Percentiles rank a stretch among this genome's conserved stretches.
Conservation (phyloP, 2,113 vertebrate genomes). For the Hippocampus guttulatus region DNA sequence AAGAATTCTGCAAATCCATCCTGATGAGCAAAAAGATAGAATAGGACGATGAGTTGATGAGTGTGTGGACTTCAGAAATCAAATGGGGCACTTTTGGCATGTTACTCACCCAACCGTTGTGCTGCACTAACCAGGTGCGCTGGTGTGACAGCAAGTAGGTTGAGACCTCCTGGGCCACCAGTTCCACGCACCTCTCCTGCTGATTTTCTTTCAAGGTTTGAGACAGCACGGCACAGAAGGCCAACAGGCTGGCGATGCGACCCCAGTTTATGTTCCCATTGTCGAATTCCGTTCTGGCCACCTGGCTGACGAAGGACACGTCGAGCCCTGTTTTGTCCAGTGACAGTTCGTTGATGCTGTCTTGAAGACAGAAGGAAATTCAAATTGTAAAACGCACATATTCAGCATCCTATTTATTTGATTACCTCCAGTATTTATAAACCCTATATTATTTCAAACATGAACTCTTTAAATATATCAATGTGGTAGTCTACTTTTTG, state of each 20-base stretch:
- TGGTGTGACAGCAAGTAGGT: slow-evolving; percentile 77
- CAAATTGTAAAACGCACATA: not conserved
- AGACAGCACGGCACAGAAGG: slow-evolving; percentile 83
- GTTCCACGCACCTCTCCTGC: slow-evolving; percentile 68
- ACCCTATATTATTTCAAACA: too few species aligned
- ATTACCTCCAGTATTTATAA: not conserved
- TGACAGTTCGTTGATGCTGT: slow-evolving; percentile 81
- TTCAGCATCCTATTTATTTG: not conserved
- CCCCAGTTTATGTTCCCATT: slow-evolving; percentile 92
- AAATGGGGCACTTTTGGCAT: not conserved
- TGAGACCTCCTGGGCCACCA: slow-evolving; percentile 75
- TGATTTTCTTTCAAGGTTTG: slow-evolving; percentile 75
- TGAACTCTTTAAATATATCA: too few species aligned
- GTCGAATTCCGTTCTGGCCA: slow-evolving; percentile 76
- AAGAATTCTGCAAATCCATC: slow-evolving; percentile 94
- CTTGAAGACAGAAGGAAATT: slow-evolving; percentile 51
- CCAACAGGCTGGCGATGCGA: slow-evolving; percentile 82
- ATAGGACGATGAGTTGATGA: too few species aligned
- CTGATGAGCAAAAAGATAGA: slow-evolving; percentile 44
- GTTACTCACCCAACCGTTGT: slow-evolving; percentile 85
- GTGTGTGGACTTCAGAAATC: not conserved
- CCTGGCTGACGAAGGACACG: slow-evolving; percentile 61
- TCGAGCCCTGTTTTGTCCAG: slow-evolving; percentile 68
- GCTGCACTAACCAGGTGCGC: slow-evolving; percentile 82
- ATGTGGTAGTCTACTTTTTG: too few species aligned